Evolutionary conservation across 2,888 invertebrate species (phyloP).

Genomic region (Mythimna pallens): DNA sequence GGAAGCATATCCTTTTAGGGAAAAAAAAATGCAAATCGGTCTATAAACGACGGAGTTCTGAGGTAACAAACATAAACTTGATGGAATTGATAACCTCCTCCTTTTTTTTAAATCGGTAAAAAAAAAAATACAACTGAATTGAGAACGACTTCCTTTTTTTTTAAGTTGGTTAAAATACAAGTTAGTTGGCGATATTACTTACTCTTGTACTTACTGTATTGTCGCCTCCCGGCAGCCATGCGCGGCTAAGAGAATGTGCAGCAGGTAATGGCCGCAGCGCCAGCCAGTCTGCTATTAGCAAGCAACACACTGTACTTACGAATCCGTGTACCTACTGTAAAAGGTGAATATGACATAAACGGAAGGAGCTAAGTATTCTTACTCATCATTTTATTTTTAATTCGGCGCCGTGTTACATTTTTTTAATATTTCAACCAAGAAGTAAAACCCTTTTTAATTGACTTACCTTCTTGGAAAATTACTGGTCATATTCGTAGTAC

Average conservation of each 20-base stretch:
- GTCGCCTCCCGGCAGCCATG: neutral
- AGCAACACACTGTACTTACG: constrained; percentile 6
- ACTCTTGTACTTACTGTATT: too few species aligned
- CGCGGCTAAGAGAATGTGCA: neutral
- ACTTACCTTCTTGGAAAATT: neutral
- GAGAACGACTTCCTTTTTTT: too few species aligned
- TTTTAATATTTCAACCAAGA: neutral
- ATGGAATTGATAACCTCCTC: too few species aligned
- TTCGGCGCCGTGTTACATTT: neutral
- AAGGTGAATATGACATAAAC: neutral
- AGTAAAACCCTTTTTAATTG: neutral
- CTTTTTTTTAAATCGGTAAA: too few species aligned
- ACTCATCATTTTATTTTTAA: neutral
- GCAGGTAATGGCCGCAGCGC: constrained; percentile 1
- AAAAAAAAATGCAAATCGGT: too few species aligned
- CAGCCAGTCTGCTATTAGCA: constrained; percentile 27
- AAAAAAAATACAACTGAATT: too few species aligned
- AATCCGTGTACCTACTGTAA: neutral
- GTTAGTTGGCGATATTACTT: too few species aligned
- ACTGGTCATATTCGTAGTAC: neutral
- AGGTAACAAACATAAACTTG: too few species aligned
- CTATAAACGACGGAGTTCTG: too few species aligned
- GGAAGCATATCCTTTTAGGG: too few species aligned
- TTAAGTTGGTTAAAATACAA: too few species aligned
- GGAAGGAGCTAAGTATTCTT: neutral